Base-by-base conservation (phyloP, 2,888 invertebrate genomes). In the Stenotaenia linearis region DNA sequence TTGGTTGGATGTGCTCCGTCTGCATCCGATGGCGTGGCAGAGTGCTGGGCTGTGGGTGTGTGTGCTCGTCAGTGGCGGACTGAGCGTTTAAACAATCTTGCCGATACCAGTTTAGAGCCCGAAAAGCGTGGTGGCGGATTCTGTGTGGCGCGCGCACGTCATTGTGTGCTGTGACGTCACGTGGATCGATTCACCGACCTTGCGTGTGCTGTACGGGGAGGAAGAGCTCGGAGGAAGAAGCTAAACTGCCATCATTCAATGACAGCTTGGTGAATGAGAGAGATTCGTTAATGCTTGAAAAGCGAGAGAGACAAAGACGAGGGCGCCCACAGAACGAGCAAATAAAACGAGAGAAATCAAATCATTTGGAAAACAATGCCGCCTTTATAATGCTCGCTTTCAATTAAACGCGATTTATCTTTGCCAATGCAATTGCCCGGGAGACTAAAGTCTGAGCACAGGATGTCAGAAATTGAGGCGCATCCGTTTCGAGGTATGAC, bases 111-210 rank as follows among this genome's bases (percentile, higher is more conserved):
- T 28, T 69, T 69, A n/a, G 69, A 69, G 69, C 69, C 69, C 69
- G 69, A 69, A 69, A 69, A 69, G 69, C 69, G 69, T 28, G 69
- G 69, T 69, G 69, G 69, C 69, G 69, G 69, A 69, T 69, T 69
- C 69, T 69, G 69, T 69, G 69, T 69, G 69, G 69, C 28, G 69
- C 69, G 69, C 69, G 69, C 69, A 69, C 69, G 69, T 69, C 69
- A 69, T 69, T 69, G 69, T 69, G 69, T 28, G 69, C 25, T 28
- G 69, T 69, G 69, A 69, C 69, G 69, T 69, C 69, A 69, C 25
- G 25, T 23, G 69, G 69, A 69, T 69, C 69, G 69, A 69, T 69
- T 25, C 69, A 28, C 69, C 69, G 69, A 69, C 69, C 69, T 69
- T 75, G 75, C 37, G 75, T 75, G 35, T n/a, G 75, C 35, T 32